Conservation (phyloP, 1,140 invertebrate species). For the Drosophila littoralis region DNA sequence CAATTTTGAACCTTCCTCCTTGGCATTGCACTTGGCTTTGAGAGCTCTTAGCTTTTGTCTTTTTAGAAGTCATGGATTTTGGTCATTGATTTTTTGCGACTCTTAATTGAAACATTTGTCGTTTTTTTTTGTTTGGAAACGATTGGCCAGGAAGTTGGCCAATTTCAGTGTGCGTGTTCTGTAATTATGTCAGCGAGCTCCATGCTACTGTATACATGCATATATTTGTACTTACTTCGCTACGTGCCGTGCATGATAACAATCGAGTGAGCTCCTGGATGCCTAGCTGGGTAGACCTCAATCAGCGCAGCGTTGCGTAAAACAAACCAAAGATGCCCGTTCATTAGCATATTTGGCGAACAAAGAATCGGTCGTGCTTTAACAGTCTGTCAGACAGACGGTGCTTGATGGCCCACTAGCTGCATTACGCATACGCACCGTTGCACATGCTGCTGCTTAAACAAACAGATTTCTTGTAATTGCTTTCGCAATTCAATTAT, state of each 20-base stretch:
- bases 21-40: conserved; percentile 1
- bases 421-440: conserved; percentile 48
- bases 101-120: conserved; percentile 74
- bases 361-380: conserved; percentile 47
- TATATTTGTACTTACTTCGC: conserved; percentile 21
- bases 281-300: conserved; percentile 18
- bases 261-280: neutral
- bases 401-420: conserved; percentile 24
- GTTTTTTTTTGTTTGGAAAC: neutral
- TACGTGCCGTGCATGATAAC: conserved; percentile 58
- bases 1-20: neutral
- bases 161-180: conserved; percentile 26
- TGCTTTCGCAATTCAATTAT: conserved; percentile 78
- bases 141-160: conserved; percentile 10
- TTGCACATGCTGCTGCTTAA: conserved; percentile 57
- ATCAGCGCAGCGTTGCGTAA: conserved; percentile 43
- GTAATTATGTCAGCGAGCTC: conserved; percentile 72
- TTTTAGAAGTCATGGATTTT: neutral
- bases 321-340: conserved; percentile 51
- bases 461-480: conserved; percentile 74
- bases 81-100: conserved; percentile 32
- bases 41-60: neutral
- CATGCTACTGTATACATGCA: conserved; percentile 17
- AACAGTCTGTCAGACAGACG: conserved; percentile 5
- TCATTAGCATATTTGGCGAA: conserved; percentile 73